Evolutionary conservation across 2,888 invertebrate species (phyloP).

Genomic region (Mythimna loreyi): DNA sequence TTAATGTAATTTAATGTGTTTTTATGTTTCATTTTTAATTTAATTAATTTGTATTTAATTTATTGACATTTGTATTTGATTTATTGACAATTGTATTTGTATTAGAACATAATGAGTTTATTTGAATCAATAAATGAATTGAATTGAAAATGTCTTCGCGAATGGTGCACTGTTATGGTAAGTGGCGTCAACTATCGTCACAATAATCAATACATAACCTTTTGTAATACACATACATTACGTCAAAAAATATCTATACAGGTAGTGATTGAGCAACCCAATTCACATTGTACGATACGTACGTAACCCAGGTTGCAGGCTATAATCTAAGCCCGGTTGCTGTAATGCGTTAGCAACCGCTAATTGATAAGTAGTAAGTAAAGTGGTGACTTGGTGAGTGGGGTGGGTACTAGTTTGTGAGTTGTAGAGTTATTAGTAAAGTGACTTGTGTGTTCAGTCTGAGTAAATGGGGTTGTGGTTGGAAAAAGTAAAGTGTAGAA

Average conservation of each 20-base stretch:
- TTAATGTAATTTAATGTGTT: too few relatives aligned
- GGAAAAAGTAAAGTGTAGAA: too few relatives aligned
- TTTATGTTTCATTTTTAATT: too few relatives aligned
- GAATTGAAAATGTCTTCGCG: too few relatives aligned
- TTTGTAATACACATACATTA: constrained; percentile 30
- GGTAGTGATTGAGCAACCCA: constrained; percentile 55
- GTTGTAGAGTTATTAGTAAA: constrained; percentile 9
- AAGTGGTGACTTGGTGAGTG: constrained; percentile 25
- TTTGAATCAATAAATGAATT: too few relatives aligned
- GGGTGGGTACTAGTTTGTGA: constrained; percentile 20
- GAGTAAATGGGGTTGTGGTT: neutral
- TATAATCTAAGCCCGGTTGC: constrained; percentile 62
- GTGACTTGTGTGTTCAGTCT: neutral
- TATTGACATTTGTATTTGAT: too few relatives aligned
- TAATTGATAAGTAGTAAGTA: constrained; percentile 58
- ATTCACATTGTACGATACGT: constrained; percentile 57
- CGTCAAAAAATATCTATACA: constrained; percentile 40
- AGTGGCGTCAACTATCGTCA: too few relatives aligned
- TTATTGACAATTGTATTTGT: too few relatives aligned
- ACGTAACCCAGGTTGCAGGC: constrained; percentile 57
- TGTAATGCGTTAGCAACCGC: constrained; percentile 61
- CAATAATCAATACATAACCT: constrained; percentile 7
- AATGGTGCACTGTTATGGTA: too few relatives aligned
- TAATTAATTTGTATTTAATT: too few relatives aligned
- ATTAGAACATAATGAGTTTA: too few relatives aligned